Conservation (phyloP, 2,888 invertebrate species). For the Pseudolycoriella hygida region DNA sequence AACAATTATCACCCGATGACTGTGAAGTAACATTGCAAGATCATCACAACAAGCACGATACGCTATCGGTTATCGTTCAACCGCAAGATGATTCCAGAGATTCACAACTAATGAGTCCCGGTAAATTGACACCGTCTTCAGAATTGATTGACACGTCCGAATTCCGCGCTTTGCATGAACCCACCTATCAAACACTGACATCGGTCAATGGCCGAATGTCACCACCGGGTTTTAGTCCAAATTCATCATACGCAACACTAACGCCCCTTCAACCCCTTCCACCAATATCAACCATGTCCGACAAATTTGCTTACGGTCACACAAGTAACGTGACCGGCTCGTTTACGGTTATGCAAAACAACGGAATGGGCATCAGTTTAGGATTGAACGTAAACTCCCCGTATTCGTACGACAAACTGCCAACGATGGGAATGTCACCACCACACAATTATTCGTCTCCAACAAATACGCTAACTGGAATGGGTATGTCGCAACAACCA, state of each 20-base stretch:
- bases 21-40: background rate
- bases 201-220: slow-evolving; percentile 85
- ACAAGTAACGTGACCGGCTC: slow-evolving; percentile 52
- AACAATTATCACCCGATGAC: background rate
- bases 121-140: slow-evolving; percentile 35
- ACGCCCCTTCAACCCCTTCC: slow-evolving; percentile 92
- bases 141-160: slow-evolving; percentile 38
- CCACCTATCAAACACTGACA: slow-evolving; percentile 81
- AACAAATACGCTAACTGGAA: slow-evolving; percentile 34
- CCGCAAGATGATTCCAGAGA: slow-evolving; percentile 39
- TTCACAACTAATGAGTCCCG: slow-evolving; percentile 39
- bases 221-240: slow-evolving; percentile 76
- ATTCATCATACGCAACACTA: slow-evolving; percentile 81
- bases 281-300: slow-evolving; percentile 94
- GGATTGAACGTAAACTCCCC: slow-evolving; percentile 50
- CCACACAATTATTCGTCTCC: slow-evolving; percentile 67
- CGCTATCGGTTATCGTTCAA: slow-evolving; percentile 38
- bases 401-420: slow-evolving; percentile 57
- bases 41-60: slow-evolving; percentile 20
- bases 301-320: slow-evolving; percentile 64
- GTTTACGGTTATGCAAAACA: slow-evolving; percentile 81
- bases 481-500: slow-evolving; percentile 27
- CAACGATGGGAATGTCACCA: slow-evolving; percentile 75
- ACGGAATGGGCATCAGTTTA: slow-evolving; percentile 44
- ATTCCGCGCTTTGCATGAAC: slow-evolving; percentile 42